Conservation (phyloP, 2,113 vertebrate genomes). For the Butorides virescens region DNA sequence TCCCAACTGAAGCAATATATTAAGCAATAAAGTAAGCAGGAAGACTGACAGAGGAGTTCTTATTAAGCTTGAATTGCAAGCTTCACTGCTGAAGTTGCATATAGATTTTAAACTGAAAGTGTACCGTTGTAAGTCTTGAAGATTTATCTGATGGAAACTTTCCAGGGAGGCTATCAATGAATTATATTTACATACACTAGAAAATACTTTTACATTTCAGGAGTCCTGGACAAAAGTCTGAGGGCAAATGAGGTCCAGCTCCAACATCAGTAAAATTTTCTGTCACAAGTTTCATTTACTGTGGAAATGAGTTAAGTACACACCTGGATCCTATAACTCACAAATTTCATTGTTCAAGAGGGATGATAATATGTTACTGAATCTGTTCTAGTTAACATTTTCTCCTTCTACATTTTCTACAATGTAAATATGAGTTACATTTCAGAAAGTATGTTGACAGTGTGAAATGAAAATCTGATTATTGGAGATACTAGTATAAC, state of each 20-base stretch:
- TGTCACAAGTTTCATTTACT: neutral
- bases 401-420: neutral
- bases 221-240: neutral
- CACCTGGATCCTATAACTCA: neutral
- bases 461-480: neutral
- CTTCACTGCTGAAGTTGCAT: neutral
- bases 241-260: neutral
- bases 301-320: neutral
- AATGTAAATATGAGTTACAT: neutral
- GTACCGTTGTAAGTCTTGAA: neutral
- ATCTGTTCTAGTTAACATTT: neutral
- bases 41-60: neutral
- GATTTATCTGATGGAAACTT: neutral
- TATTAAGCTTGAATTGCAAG: neutral
- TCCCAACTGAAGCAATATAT: neutral
- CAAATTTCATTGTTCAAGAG: neutral
- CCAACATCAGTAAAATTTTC: neutral
- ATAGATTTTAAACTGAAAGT: neutral
- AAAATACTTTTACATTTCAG: neutral
- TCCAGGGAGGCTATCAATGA: neutral
- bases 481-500: neutral
- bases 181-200: neutral
- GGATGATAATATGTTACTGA: neutral
- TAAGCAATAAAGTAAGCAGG: neutral
- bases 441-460: neutral